phyloP scores from a whole-genome alignment of 1,140 invertebrate species.

The Lineus longissimus region DNA sequence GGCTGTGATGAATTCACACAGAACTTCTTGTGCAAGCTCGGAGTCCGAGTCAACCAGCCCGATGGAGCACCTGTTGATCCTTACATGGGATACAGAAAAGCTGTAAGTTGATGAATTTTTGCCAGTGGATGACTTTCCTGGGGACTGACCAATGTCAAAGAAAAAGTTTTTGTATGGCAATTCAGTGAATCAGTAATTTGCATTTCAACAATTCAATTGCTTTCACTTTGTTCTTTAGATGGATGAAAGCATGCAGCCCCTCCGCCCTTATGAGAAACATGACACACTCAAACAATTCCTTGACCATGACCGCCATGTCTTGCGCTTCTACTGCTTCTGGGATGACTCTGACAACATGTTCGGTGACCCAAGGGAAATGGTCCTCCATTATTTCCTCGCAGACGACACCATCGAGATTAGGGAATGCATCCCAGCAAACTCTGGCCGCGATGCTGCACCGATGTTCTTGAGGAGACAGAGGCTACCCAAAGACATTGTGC shows the following conservation, averaged over 20 bases:
- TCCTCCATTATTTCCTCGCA: conserved; percentile 53
- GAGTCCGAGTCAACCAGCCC: conserved; percentile 65
- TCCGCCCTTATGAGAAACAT: conserved; percentile 52
- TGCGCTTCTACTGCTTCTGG: conserved; percentile 54
- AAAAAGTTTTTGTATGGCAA: too few species aligned
- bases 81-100: conserved; percentile 47
- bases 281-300: conserved; percentile 55
- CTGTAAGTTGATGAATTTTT: conserved; percentile 34
- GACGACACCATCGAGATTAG: conserved; percentile 55
- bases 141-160: too few species aligned
- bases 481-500: conserved; percentile 49
- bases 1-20: conserved; percentile 80
- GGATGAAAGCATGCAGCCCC: conserved; percentile 52
- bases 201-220: too few species aligned
- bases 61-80: conserved; percentile 41
- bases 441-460: conserved; percentile 50
- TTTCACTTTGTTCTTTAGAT: conserved; percentile 38
- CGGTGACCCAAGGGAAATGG: conserved; percentile 51
- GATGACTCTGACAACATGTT: conserved; percentile 53
- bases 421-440: conserved; percentile 39
- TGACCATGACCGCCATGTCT: conserved; percentile 52
- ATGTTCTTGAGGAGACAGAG: conserved; percentile 47
- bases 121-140: too few species aligned
- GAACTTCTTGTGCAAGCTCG: conserved; percentile 75
- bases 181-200: too few species aligned